Percentiles rank a stretch among this genome's conserved stretches.
Conservation (phyloP, 2,888 invertebrate species). For the Busseola fusca region DNA sequence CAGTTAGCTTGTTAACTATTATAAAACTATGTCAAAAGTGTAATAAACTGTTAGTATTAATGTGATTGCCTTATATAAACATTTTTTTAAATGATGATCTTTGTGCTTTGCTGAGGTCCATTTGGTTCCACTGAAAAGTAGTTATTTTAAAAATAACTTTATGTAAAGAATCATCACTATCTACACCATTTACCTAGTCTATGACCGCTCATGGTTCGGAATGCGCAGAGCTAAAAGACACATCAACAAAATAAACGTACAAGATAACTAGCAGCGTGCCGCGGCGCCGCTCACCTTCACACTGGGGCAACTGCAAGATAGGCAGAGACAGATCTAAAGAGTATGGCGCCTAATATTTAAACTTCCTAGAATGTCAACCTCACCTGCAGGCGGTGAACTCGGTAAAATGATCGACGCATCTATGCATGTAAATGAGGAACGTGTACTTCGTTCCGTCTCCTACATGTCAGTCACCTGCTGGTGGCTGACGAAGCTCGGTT, state of each 20-base stretch:
- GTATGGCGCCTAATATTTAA: conserved; percentile 27
- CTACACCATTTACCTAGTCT: conserved; percentile 62
- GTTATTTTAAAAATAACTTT: neutral
- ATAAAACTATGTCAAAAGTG: neutral
- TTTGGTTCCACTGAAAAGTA: neutral
- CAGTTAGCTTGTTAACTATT: neutral
- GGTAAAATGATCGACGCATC: conserved; percentile 32
- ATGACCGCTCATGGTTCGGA: conserved; percentile 75
- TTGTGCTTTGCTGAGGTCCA: neutral
- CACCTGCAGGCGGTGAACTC: conserved; percentile 31
- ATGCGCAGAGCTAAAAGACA: conserved; percentile 83
- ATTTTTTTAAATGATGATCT: neutral
- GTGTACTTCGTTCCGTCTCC: conserved; percentile 16
- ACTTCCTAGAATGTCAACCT: conserved; percentile 35
- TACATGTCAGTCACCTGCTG: conserved; percentile 24
- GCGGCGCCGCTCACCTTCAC: conserved; percentile 60
- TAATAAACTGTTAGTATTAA: neutral
- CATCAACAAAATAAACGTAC: conserved; percentile 85
- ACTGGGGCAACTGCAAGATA: conserved; percentile 43
- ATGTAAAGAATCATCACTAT: neutral
- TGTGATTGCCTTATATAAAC: neutral
- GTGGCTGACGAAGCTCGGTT: conserved; percentile 13
- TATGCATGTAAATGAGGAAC: conserved; percentile 42
- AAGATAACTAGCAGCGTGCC: conserved; percentile 72
- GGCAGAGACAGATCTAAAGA: conserved; percentile 42